A percentile compares a stretch with the other conserved stretches of the same genome.
Conservation (phyloP, 1,140 invertebrate species). For the Arctopsyche grandis region DNA sequence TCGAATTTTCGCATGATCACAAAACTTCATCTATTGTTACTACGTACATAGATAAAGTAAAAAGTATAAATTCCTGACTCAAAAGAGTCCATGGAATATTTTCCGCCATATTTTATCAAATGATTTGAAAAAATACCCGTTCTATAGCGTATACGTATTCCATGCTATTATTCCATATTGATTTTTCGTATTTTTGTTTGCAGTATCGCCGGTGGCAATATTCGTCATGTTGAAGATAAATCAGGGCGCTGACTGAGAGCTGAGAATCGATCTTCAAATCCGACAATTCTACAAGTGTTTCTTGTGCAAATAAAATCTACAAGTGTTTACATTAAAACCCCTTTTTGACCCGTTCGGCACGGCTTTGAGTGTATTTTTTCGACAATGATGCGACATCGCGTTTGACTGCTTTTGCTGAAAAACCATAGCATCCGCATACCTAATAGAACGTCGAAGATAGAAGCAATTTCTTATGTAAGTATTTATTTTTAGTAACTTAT, state of each 20-base stretch:
- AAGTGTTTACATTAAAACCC: background rate
- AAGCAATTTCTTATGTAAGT: conserved; percentile 21
- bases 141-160: too few species aligned
- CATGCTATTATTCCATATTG: too few species aligned
- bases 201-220: background rate
- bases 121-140: too few species aligned
- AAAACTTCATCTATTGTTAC: too few species aligned
- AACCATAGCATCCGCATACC: background rate
- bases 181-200: background rate
- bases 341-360: background rate
- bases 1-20: too few species aligned
- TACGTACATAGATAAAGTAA: too few species aligned
- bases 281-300: background rate
- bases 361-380: background rate
- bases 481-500: background rate
- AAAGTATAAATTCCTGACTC: too few species aligned
- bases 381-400: background rate
- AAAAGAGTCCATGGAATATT: too few species aligned
- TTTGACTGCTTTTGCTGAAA: background rate
- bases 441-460: background rate
- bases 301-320: conserved; percentile 6
- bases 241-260: background rate
- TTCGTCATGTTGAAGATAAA: background rate
- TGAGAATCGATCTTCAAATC: background rate
- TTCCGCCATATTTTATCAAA: too few species aligned